phyloP scores from a whole-genome alignment of 2,113 vertebrate genomes.

The Chloropsis hardwickii region DNA sequence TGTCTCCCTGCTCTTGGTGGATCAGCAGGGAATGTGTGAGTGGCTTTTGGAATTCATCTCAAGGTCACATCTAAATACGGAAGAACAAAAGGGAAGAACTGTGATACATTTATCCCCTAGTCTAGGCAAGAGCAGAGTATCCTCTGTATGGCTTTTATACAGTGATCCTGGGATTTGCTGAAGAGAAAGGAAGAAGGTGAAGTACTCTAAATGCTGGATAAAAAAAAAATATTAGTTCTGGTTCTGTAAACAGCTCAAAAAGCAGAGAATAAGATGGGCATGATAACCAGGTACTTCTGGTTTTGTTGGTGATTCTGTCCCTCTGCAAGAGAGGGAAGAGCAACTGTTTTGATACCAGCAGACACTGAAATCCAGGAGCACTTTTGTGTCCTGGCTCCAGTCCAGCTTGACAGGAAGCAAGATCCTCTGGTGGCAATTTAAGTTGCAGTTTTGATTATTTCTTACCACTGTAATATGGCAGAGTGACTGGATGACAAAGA shows the following conservation, averaged over 20 bases:
- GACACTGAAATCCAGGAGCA: neutral
- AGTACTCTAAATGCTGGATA: neutral
- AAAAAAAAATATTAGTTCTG: neutral
- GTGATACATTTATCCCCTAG: fast-evolving
- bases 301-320: neutral
- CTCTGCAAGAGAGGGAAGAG: neutral
- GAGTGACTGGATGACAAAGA: neutral
- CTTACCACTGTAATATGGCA: neutral
- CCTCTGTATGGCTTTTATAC: neutral
- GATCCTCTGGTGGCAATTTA: neutral
- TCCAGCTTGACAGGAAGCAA: neutral
- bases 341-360: neutral
- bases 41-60: neutral
- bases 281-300: neutral
- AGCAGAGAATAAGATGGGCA: neutral
- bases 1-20: neutral
- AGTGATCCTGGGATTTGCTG: neutral
- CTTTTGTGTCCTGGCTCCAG: neutral
- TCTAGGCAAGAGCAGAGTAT: neutral
- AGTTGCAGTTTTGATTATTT: neutral
- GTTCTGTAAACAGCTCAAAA: neutral
- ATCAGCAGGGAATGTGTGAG: neutral
- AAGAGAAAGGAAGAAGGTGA: neutral
- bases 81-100: neutral
- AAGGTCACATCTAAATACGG: neutral